A percentile compares a stretch with the other conserved stretches of the same genome.
Conservation (phyloP, 2,888 invertebrate genomes). For the Synanthedon vespiformis region DNA sequence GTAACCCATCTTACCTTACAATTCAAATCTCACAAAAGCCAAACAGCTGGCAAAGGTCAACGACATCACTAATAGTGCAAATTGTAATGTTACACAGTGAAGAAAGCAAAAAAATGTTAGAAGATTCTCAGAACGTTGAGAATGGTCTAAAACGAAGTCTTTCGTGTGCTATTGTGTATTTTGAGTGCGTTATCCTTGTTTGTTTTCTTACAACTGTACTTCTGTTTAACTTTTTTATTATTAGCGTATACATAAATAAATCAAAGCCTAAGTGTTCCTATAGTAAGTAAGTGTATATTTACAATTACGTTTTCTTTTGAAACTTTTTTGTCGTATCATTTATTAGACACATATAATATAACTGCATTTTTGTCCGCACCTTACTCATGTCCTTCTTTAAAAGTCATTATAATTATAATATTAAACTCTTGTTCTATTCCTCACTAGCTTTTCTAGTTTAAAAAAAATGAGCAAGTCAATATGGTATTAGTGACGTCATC, state of each 20-base stretch:
- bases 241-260: neutral
- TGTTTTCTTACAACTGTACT: slow-evolving; percentile 1
- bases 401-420: too few species aligned
- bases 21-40: slow-evolving; percentile 43
- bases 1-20: slow-evolving; percentile 49
- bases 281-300: too few species aligned
- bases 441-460: too few species aligned
- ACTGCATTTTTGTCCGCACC: too few species aligned
- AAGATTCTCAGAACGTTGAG: slow-evolving; percentile 35
- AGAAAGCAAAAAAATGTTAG: slow-evolving; percentile 46
- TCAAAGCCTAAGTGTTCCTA: too few species aligned
- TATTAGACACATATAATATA: too few species aligned
- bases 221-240: neutral
- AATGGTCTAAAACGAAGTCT: slow-evolving; percentile 36
- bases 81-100: slow-evolving; percentile 59
- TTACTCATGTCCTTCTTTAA: too few species aligned
- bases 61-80: slow-evolving; percentile 58
- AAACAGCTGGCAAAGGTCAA: slow-evolving; percentile 65
- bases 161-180: slow-evolving; percentile 17
- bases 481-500: slow-evolving; percentile 48
- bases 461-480: slow-evolving; percentile 11
- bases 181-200: slow-evolving; percentile 24
- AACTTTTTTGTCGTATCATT: too few species aligned
- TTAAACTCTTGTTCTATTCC: too few species aligned
- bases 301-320: too few species aligned